Evolutionary conservation across 2,113 vertebrate species (phyloP), one percentile per base, ranked within the genome.

Genomic region (Xiphorhynchus elegans): DNA sequence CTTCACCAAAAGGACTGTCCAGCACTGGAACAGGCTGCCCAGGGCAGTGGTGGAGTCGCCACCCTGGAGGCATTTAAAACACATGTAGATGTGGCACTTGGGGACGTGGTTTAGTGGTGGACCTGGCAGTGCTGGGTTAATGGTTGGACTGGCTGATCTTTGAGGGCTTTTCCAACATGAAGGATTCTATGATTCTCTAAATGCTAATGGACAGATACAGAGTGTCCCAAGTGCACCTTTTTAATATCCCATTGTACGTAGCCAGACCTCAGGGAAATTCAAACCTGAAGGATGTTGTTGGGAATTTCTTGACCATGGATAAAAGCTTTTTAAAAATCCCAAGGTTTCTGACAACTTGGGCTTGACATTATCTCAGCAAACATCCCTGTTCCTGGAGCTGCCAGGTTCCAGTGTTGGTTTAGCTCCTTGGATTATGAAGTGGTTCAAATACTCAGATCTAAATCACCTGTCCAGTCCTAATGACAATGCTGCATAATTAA

Each of bases 401-500:
- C 83, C 79, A 72, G 33, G 15, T 84, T 83, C 63, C 4, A 55
- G 35, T 85, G 60, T 67, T 89, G 81, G 47, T 78, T 77, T 50
- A 42, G 52, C 72, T 28, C 3, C 1, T 0, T 63, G 82, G 82
- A 67, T 94, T 68, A 70, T 88, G 75, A 91, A 91, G 62, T 33
- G 52, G 17, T 56, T 92, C 90, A 75, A 37, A 59, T 90, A 52
- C 24, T 90, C 80, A 39, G 58, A 64, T 86, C 64, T 52, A 90
- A 81, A 95, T 94, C 90, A 81, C 85, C 83, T 90, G 79, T 81
- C 85, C 79, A 56, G 47, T 67, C 88, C 73, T 96, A 89, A 93
- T 60, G 85, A 90, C 79, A 78, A 39, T 33, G 90, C 83, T 96
- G 93, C 83, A 79, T 95, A 94, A 93, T 96, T 80, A 95, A 93